Evolutionary conservation across 2,113 vertebrate species (phyloP).

Genomic region (Equus quagga): DNA sequence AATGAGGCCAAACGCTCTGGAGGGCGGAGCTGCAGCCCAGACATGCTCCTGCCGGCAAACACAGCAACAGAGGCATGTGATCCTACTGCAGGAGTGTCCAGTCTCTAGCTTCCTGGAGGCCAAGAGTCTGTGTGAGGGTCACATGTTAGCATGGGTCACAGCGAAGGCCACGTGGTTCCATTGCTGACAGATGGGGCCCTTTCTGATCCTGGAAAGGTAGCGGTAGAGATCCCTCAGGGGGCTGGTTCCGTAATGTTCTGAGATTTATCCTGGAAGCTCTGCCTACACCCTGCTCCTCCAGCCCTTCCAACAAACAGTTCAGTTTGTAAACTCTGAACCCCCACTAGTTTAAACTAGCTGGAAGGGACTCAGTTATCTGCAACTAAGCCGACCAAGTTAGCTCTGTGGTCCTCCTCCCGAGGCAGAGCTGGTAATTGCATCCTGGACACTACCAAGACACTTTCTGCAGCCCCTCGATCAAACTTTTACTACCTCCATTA

Average conservation of each 20-base stretch:
- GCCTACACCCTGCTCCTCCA: not conserved
- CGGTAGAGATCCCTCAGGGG: not conserved
- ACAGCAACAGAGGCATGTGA: not conserved
- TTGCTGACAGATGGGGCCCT: not conserved
- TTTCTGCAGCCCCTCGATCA: constrained; percentile 71
- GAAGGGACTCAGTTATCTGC: constrained; percentile 22
- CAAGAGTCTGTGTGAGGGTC: not conserved
- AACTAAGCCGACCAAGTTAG: not conserved
- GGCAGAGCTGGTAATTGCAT: constrained; percentile 49
- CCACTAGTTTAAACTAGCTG: not conserved
- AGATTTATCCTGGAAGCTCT: not conserved
- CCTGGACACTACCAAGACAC: constrained; percentile 53
- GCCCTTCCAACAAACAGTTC: not conserved
- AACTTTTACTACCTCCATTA: constrained; percentile 73
- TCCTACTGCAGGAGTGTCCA: not conserved
- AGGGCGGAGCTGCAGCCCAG: not conserved
- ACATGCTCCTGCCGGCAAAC: not conserved
- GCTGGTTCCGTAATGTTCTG: not conserved
- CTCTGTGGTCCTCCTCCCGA: not conserved
- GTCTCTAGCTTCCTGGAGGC: not conserved
- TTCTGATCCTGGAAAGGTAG: not conserved
- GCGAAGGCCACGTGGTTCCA: not conserved
- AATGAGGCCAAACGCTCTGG: not conserved
- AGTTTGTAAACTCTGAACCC: not conserved
- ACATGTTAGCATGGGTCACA: too few species aligned